Evolutionary conservation across 2,113 vertebrate species (phyloP).

Genomic region (Xiphias gladius): DNA sequence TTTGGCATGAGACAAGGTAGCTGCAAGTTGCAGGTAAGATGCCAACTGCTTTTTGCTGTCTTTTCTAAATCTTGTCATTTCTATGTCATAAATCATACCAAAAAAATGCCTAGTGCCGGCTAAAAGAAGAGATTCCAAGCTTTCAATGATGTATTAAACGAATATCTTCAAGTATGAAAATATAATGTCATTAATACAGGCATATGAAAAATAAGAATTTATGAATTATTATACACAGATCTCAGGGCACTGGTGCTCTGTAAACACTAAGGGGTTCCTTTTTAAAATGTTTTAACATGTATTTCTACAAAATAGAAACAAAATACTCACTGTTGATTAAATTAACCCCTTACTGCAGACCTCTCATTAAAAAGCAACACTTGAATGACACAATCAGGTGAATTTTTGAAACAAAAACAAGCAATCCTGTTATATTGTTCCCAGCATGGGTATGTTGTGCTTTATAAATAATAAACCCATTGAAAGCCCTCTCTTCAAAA

Average conservation of each 20-base stretch:
- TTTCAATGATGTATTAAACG: neutral
- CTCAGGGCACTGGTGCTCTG: neutral
- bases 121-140: neutral
- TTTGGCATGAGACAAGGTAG: no score
- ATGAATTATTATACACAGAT: neutral
- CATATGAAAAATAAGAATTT: neutral
- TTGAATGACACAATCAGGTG: neutral
- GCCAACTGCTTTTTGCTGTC: neutral
- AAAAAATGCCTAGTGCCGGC: neutral
- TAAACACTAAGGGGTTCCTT: neutral
- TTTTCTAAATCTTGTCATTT: neutral
- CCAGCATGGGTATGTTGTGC: neutral
- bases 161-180: neutral
- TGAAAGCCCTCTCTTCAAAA: constrained; percentile 17
- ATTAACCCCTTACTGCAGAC: neutral
- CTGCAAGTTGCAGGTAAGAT: neutral
- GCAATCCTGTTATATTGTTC: constrained; percentile 8
- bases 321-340: neutral
- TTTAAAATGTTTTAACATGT: neutral
- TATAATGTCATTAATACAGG: neutral
- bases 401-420: constrained; percentile 17
- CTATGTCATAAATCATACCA: neutral
- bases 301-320: neutral
- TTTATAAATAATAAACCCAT: constrained; percentile 21
- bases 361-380: neutral